Base-by-base conservation (phyloP, 30 jellyfish, hydroid and myxozoan genomes). In the Hydra vulgaris region DNA sequence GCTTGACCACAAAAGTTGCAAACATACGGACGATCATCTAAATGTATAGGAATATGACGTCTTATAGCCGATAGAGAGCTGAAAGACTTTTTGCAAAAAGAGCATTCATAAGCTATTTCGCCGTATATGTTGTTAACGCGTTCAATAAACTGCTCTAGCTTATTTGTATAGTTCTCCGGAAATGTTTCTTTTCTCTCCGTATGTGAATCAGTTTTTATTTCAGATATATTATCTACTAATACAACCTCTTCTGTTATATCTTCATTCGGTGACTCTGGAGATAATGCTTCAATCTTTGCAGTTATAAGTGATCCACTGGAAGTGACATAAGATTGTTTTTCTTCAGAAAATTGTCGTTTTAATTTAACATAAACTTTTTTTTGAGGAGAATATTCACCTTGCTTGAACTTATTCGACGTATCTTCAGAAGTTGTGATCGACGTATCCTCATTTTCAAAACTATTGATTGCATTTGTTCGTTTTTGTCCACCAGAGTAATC, bases 1-100 rank as follows among this genome's bases (percentile, higher is more conserved):
- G 67, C 54, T 53, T 73, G 81, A 19, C 85, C 85, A 78, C 85
- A 78, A 54, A 27, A 53, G 20, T 78, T 74, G 67, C 85, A 78
- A 78, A 78, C 79, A 53, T 78, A 78, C 22, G 27, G 79, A 5
- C 85, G 78, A 22, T 78, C 68, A 25, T 78, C 76, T 22, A 54
- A 26, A 24, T 78, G 85, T 17, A 78, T 61, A 1, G 56, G 78
- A 23, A 78, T n/a, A 78, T 78, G 85, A 17, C 74, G 53, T 40
- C 85, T 54, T 18, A 78, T 24, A 78, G 74, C 27, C 8, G 78
- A 19, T 24, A 24, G 25, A 18, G 76, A 40, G 25, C 67, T 54
- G 24, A 78, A 78, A 23, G 61, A 53, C 81, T 78, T 78, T 3
- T 78, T 52, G 53, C 85, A 78, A 18, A 24, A 69, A 15, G 77